Percentiles rank a stretch among this genome's conserved stretches.
phyloP scores from a whole-genome alignment of 2,113 vertebrate genomes.

The Gasterosteus aculeatus region DNA sequence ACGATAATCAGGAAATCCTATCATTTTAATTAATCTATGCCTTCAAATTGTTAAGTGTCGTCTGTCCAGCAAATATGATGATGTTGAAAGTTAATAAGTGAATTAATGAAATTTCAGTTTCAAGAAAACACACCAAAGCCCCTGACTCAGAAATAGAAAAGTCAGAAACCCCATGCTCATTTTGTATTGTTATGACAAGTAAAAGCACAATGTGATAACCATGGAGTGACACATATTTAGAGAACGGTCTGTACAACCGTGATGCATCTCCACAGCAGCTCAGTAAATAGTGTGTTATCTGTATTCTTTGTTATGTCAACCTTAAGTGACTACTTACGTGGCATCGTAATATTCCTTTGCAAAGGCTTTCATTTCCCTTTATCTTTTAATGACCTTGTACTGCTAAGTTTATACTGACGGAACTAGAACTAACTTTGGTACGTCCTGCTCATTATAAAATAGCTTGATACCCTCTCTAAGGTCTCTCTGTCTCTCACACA shows the following conservation, averaged over 20 bases:
- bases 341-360: background rate
- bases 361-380: background rate
- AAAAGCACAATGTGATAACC: background rate
- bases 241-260: background rate
- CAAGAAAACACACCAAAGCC: background rate
- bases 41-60: background rate
- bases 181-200: background rate
- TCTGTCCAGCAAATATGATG: background rate
- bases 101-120: background rate
- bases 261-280: background rate
- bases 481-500: no score
- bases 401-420: constrained; percentile 3
- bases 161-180: background rate
- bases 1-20: background rate
- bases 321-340: background rate
- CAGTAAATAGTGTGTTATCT: background rate
- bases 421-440: constrained; percentile 3
- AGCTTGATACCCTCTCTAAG: constrained; percentile 21
- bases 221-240: background rate
- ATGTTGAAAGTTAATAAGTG: background rate
- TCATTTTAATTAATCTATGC: background rate
- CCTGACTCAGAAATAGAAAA: background rate
- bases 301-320: background rate
- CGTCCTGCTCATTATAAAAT: constrained; percentile 19
- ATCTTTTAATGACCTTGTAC: background rate